Evolutionary conservation across 1,140 invertebrate species (phyloP).

Genomic region (Pomacea maculata): DNA sequence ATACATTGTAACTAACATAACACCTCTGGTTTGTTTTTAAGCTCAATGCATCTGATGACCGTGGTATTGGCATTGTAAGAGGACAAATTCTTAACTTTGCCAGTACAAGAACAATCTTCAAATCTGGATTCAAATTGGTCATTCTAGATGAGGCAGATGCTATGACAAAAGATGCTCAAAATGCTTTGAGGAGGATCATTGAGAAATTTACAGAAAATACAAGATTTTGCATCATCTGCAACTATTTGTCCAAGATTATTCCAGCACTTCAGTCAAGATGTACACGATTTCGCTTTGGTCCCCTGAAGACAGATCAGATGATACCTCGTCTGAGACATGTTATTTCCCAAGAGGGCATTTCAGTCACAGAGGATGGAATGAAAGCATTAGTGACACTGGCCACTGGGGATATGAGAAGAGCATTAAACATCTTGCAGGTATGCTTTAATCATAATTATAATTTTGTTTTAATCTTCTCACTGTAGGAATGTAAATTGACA

Average conservation of each 20-base stretch:
- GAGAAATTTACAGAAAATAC: conserved; percentile 99
- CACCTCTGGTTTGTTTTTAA: background rate
- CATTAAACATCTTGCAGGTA: conserved; percentile 87
- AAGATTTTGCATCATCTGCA: conserved; percentile 98
- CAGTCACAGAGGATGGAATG: conserved; percentile 89
- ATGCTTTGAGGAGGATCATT: conserved; percentile 96
- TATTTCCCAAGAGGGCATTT: conserved; percentile 83
- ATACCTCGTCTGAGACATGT: conserved; percentile 88
- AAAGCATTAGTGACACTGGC: conserved; percentile 89
- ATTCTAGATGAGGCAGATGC: conserved; percentile 99
- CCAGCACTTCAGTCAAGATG: conserved; percentile 98
- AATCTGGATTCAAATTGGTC: conserved; percentile 92
- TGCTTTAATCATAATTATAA: conserved; percentile 70
- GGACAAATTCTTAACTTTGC: conserved; percentile 98
- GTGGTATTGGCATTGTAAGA: conserved; percentile 96
- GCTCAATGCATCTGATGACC: conserved; percentile 90
- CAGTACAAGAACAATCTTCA: conserved; percentile 95
- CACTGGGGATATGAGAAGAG: conserved; percentile 98
- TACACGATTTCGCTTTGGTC: conserved; percentile 96
- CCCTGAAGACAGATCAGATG: conserved; percentile 85
- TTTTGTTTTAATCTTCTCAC: no score
- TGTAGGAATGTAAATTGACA: no score
- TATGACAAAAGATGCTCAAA: conserved; percentile 99
- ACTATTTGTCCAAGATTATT: conserved; percentile 98
- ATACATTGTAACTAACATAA: background rate